Base-by-base conservation (phyloP, 1,140 invertebrate species). In the Saccostrea cuccullata region DNA sequence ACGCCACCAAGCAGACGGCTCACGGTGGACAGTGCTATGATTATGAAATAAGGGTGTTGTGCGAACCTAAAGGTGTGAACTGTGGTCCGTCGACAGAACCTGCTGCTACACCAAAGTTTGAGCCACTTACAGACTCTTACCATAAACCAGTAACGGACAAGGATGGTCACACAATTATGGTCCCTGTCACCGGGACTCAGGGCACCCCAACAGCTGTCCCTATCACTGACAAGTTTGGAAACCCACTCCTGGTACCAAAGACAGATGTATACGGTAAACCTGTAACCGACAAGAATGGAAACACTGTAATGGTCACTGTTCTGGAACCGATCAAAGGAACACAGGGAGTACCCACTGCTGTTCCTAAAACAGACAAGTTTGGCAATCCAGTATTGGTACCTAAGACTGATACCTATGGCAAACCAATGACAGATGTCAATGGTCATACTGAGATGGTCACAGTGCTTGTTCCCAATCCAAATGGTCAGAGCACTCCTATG, bases 31-130 rank as follows among this genome's bases (percentile, higher is more conserved):
- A 73, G 17, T 96, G 95, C 86, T 70, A 91, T 23, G 95, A 96
- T 89, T 95, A 95, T 88, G 95, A 95, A 90, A 93, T 96, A 67
- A 90, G 95, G 70, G 94, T 95, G 83, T 92, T 93, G 85, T 96
- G 95, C 87, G 90, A 84, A 64, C 91, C 92, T 88, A 77, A 26
- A 11, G 30, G 82, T n/a, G 40, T 84, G 2, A 4, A 11, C 4
- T 84, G 82, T 84, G 23, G 40, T 40, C 85, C 64, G 17, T 36
- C 26, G 1, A 85, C 86, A 20, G 55, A 85, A n/a, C 36, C 23
- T 36, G 67, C 67, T 47, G 26, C 17, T 4, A 83, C 56, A 55
- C 86, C 86, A 40, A 85, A 55, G 55, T 36, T 82, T 5, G 23
- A 11, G 47, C 88, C 82, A 58, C 56, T 47, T 4, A 77, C 84